These are phyloP conservation scores for Cnemophilus loriae DNA, from an alignment of 2,113 vertebrate genomes.

Conservation along the genomic window DNA sequence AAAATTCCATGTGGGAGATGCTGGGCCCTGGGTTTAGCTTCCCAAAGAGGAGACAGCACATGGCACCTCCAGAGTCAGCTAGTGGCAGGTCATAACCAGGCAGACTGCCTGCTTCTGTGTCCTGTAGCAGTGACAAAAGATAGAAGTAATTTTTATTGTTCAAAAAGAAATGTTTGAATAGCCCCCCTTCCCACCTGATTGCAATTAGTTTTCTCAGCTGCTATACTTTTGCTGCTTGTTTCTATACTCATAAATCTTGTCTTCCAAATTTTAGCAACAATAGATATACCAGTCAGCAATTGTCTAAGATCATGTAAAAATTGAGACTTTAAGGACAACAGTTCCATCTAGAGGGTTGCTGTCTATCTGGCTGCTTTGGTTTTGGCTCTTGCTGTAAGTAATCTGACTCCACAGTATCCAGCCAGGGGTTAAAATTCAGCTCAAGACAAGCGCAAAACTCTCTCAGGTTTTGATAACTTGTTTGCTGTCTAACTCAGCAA, in stretches of 20 bases:
- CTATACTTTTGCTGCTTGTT: not conserved
- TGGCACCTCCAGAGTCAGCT: not conserved
- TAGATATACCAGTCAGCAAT: not conserved
- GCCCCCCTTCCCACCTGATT: not conserved
- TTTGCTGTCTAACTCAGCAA: constrained; percentile 8
- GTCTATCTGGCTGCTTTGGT: not conserved
- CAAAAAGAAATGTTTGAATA: not conserved
- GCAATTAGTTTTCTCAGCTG: not conserved
- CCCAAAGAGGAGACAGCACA: not conserved
- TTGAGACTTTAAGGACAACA: not conserved
- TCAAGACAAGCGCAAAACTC: not conserved
- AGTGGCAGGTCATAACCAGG: not conserved
- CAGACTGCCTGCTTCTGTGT: not conserved
- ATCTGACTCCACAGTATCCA: not conserved
- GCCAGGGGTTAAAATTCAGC: not conserved
- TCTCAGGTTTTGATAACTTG: not conserved
- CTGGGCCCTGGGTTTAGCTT: not conserved
- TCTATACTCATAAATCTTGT: not conserved
- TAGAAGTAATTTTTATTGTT: not conserved
- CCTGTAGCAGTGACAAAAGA: not conserved
- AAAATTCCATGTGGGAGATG: not conserved
- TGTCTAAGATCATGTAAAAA: not conserved
- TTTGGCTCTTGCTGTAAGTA: not conserved
- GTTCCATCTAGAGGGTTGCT: not conserved
- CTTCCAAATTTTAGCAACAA: not conserved